phyloP scores from a whole-genome alignment of 2,797 vertebrate genomes.

The Oreortyx pictus region DNA sequence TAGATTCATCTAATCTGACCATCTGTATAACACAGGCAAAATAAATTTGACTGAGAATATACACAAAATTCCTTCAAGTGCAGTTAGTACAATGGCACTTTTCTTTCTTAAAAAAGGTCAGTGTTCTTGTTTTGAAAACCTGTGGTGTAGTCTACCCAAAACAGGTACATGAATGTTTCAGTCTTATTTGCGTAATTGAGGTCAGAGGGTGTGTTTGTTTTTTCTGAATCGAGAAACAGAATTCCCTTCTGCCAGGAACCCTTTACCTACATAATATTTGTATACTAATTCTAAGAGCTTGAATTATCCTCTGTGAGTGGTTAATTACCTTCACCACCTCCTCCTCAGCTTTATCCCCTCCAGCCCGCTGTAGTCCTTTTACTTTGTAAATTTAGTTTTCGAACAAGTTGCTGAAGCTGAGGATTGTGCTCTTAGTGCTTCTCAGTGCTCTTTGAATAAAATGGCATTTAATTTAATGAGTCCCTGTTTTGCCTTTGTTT shows the following conservation, averaged over 20 bases:
- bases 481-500: not conserved
- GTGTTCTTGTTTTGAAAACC: not conserved
- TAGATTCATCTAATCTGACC: not conserved
- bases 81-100: not conserved
- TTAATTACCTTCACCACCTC: not conserved
- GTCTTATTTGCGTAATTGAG: not conserved
- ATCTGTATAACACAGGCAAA: not conserved
- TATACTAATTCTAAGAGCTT: not conserved
- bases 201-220: constrained; percentile 24
- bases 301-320: not conserved
- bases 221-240: not conserved
- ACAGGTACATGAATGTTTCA: not conserved
- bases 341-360: not conserved
- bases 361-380: not conserved
- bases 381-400: not conserved
- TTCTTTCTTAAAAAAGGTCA: not conserved
- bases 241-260: not conserved
- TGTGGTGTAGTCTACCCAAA: not conserved
- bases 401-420: not conserved
- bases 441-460: not conserved
- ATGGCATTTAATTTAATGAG: not conserved
- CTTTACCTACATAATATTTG: not conserved
- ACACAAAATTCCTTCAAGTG: not conserved
- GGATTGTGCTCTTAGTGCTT: not conserved
- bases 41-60: not conserved